phyloP scores from a whole-genome alignment of 1,140 invertebrate species.

The Spodoptera litura region DNA sequence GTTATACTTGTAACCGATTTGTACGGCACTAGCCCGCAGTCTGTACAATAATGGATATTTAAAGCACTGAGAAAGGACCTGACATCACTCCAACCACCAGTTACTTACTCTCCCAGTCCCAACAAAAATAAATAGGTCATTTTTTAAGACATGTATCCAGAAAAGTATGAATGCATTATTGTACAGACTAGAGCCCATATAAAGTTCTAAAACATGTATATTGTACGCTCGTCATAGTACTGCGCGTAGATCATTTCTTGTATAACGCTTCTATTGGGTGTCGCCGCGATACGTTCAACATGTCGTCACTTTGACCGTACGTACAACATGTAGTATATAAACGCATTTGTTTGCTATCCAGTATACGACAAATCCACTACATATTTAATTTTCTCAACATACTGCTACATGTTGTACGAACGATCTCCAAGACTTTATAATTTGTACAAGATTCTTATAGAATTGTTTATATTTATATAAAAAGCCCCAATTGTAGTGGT shows the following conservation, averaged over 20 bases:
- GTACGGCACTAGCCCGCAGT: background rate
- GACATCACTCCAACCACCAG: too few species aligned
- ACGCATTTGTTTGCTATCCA: background rate
- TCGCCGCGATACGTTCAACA: slow-evolving; percentile 19
- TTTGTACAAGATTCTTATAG: slow-evolving; percentile 34
- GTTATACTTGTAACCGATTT: slow-evolving; percentile 14
- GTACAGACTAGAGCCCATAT: background rate
- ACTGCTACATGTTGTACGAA: slow-evolving; percentile 2
- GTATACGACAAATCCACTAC: background rate
- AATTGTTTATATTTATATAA: slow-evolving; percentile 40
- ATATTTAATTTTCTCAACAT: background rate
- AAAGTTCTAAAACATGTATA: background rate
- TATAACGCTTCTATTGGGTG: slow-evolving; percentile 10
- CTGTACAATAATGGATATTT: background rate
- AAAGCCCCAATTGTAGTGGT: slow-evolving; percentile 41
- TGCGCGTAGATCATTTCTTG: background rate
- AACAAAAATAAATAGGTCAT: too few species aligned
- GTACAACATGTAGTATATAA: background rate
- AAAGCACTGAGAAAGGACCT: background rate
- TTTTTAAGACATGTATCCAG: too few species aligned
- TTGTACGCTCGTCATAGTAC: background rate
- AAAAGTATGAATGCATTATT: background rate
- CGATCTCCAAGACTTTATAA: slow-evolving; percentile 5
- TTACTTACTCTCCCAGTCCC: too few species aligned
- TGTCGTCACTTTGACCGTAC: background rate